Evolutionary conservation across 2,113 vertebrate species (phyloP).

Genomic region (Acrocephalus kingi): DNA sequence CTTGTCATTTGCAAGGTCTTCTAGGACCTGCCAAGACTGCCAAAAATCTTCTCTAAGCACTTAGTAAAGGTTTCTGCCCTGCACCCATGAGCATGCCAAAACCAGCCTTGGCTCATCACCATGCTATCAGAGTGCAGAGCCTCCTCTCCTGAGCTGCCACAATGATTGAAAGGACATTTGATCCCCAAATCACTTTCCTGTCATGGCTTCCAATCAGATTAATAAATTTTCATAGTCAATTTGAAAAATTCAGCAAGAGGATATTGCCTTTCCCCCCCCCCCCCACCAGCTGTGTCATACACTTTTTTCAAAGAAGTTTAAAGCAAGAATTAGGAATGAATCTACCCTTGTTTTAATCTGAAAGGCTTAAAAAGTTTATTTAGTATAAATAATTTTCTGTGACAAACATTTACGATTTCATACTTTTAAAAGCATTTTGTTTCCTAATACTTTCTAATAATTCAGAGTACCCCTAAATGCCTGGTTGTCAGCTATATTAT

Average conservation of each 20-base stretch:
- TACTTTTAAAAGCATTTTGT: background rate
- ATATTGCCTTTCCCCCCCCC: accelerated
- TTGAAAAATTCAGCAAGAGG: background rate
- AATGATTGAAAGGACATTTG: background rate
- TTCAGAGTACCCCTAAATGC: background rate
- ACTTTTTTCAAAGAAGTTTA: background rate
- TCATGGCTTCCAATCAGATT: background rate
- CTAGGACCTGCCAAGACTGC: background rate
- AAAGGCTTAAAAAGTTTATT: background rate
- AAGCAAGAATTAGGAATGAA: background rate
- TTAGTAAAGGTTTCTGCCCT: background rate
- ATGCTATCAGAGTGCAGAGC: background rate
- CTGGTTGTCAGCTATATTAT: background rate
- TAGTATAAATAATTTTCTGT: background rate
- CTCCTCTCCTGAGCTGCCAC: background rate
- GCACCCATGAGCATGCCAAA: accelerated
- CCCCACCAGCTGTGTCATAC: background rate
- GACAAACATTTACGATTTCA: background rate
- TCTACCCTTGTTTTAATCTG: background rate
- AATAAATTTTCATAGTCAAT: background rate
- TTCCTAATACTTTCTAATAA: background rate
- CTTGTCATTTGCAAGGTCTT: background rate
- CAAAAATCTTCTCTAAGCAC: background rate
- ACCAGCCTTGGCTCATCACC: background rate
- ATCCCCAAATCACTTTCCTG: background rate